Evolutionary conservation across 2,888 invertebrate species (phyloP), one percentile per base, ranked within the genome.

Genomic region (Ctena decussata): DNA sequence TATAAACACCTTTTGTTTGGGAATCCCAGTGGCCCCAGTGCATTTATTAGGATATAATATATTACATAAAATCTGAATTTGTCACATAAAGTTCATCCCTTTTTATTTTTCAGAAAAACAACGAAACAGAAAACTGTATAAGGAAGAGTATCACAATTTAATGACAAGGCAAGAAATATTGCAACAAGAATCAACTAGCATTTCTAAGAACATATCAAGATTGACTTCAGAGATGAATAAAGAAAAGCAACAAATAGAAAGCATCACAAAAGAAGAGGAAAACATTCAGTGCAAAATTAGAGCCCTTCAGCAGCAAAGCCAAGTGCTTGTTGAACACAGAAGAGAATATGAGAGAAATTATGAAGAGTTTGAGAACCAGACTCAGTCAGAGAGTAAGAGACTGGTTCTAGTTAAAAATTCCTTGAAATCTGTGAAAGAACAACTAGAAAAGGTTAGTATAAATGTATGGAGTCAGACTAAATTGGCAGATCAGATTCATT

Each of bases 371-470:
- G 84, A 85, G n/a, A 71, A 37, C 18, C 80, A 85, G 35, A 53
- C 77, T 3, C 82, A 84, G 46, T 79, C 86, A 24, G 87, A 85
- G 72, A 87, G 80, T 49, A 85, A 85, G 44, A 81, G 82, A 82
- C 81, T 90, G 41, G 65, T 70, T 15, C 65, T 91, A 60, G 74
- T 89, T 18, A 71, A 86, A 65, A 84, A 89, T 49, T 86, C 88
- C 6, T 57, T 91, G n/a, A 83, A 77, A 35, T 85, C 88, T 39
- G 76, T 91, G 11, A 39, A 82, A 27, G 75, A 75, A 37, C 84
- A 90, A 69, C 82, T 88, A 44, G 90, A 90, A 53, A 90, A 90
- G 88, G 89, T 86, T 75, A 27, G 27, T 15, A 41, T 41, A 11
- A 41, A 6, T 11, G 41, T 41, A 41, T 11, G 8, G 15, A 41